Evolutionary conservation across 2,797 vertebrate genomes (phyloP).

Genomic region (Catharus ustulatus): DNA sequence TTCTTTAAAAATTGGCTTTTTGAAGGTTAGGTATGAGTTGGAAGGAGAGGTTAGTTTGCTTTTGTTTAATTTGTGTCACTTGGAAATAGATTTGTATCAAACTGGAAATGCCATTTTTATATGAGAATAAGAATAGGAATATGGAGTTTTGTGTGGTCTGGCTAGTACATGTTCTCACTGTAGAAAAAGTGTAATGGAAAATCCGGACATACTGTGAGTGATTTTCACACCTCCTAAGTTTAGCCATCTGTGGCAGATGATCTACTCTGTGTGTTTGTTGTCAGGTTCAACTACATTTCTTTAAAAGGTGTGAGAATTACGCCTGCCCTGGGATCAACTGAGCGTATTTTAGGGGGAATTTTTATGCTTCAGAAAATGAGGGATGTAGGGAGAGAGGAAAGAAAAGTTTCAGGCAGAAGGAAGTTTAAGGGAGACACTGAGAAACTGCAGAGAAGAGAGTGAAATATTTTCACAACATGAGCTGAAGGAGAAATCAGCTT

Average conservation of each 20-base stretch:
- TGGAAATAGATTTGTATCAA: background rate
- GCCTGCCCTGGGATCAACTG: background rate
- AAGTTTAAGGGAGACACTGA: background rate
- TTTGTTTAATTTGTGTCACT: background rate
- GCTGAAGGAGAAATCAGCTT: background rate
- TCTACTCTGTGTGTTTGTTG: conserved; percentile 17
- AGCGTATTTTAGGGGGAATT: background rate
- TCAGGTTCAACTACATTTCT: conserved; percentile 19
- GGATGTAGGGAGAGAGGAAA: background rate
- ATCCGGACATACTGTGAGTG: conserved; percentile 54
- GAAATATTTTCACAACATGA: background rate
- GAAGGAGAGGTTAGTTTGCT: background rate
- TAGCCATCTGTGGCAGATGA: conserved; percentile 51
- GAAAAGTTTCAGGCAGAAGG: background rate
- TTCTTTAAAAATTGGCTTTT: background rate
- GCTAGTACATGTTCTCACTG: background rate
- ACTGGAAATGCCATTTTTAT: background rate
- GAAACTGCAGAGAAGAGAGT: background rate
- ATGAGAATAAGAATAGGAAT: background rate
- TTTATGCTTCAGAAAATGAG: background rate
- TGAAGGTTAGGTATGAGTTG: background rate
- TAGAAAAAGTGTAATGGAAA: conserved; percentile 8
- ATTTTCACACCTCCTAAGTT: conserved; percentile 49
- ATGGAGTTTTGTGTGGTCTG: conserved; percentile 21
- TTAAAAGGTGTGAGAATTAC: background rate